Conservation (phyloP, 2,888 invertebrate species). For the Nephrocerus scutellatus region DNA sequence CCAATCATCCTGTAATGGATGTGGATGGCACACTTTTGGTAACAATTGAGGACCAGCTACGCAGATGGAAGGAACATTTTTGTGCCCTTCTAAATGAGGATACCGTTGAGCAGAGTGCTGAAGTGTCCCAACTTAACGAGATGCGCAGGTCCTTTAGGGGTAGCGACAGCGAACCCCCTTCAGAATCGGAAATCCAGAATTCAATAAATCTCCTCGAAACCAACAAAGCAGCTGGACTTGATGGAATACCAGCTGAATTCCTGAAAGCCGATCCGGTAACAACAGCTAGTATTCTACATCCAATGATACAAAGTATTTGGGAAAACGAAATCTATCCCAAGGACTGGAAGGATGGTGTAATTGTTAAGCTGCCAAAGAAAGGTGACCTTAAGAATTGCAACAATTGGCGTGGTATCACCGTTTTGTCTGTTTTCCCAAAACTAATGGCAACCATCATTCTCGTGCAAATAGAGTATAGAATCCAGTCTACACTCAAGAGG, state of each 20-base stretch:
- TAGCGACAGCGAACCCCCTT: conserved; percentile 1
- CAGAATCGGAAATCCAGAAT: background rate
- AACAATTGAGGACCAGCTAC: background rate
- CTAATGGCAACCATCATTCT: too few relatives aligned
- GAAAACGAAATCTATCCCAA: conserved; percentile 1
- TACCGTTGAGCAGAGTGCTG: too few relatives aligned
- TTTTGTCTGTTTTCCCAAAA: too few relatives aligned
- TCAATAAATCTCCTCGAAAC: background rate
- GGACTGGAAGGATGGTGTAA: conserved; percentile 3
- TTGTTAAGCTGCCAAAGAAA: conserved; percentile 1
- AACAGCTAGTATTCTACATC: background rate
- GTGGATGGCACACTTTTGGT: background rate
- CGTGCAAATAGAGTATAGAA: too few relatives aligned
- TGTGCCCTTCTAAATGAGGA: background rate
- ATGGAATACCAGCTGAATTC: too few relatives aligned
- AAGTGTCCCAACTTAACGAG: background rate
- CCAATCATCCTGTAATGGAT: conserved; percentile 1
- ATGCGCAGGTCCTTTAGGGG: background rate
- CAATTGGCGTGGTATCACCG: conserved; percentile 1
- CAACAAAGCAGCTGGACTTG: background rate
- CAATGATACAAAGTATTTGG: background rate
- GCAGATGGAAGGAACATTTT: background rate
- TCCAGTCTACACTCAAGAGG: background rate
- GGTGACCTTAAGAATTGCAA: conserved; percentile 1
- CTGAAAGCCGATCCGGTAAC: too few relatives aligned